Evolutionary conservation across 2,888 invertebrate species (phyloP), one percentile per base, ranked within the genome.

Genomic region (Diadegma fenestrale): DNA sequence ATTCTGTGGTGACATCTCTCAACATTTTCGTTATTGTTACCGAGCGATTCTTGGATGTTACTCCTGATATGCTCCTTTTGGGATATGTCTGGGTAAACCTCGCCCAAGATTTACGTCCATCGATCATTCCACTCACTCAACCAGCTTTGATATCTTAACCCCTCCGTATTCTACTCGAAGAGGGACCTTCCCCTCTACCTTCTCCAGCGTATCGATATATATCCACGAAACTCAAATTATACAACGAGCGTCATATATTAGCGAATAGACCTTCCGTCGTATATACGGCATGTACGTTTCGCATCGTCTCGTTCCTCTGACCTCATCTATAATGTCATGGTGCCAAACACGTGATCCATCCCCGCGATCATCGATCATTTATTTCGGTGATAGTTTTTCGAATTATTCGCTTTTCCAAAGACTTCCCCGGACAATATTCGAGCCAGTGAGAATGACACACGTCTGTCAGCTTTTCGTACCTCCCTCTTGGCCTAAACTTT

Each of bases 311-410:
- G 43, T 77, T 51, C 30, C 45, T 43, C 22, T 66, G 54, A 43
- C 41, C 30, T 26, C 64, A 78, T 61, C 61, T 68, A 84, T 81
- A 81, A 80, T 84, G 73, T 63, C 41, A 26, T 12, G 48, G 48
- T 58, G 61, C 37, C 72, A 72, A 45, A 51, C 54, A 41, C 48
- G 84, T 87, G 88, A 90, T 90, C 89, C 89, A 90, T 91, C 88
- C 88, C 89, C 66, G 82, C 86, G 87, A 89, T 89, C 89, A 91
- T 91, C 90, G 89, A 91, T 91, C 90, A 90, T 88, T 84, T 85
- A 51, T 45, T 78, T 51, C 78, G 33, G 76, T 64, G 51, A 84
- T 72, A 80, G 71, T 72, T 84, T 80, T 73, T 66, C 17, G 43
- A 41, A 66, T 73, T 79, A 73, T 72, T 45, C 26, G n/a, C 43